phyloP scores from a whole-genome alignment of 2,888 invertebrate genomes.

The Acronicta psi region DNA sequence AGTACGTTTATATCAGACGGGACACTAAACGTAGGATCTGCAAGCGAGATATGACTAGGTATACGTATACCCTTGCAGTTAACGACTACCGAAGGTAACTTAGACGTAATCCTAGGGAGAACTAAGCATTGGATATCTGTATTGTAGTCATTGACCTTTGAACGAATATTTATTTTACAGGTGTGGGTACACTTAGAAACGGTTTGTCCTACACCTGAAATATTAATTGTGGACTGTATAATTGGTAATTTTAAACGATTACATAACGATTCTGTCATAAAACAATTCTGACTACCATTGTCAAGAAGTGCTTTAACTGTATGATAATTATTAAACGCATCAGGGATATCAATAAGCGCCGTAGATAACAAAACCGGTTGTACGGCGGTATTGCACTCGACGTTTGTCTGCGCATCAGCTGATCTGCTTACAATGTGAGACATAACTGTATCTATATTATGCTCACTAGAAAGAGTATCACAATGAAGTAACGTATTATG shows the following conservation, averaged over 20 bases:
- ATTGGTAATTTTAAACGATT: slow-evolving; percentile 16
- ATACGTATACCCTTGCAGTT: background rate
- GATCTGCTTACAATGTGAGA: background rate
- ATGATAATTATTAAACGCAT: slow-evolving; percentile 13
- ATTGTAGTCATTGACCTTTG: slow-evolving; percentile 5
- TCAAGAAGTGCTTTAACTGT: slow-evolving; percentile 27
- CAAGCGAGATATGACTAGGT: slow-evolving; percentile 7
- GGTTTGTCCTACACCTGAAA: slow-evolving; percentile 17
- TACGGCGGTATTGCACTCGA: background rate
- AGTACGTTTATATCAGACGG: too few species aligned
- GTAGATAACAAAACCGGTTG: slow-evolving; percentile 11
- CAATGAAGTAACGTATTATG: slow-evolving; percentile 18
- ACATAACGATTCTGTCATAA: slow-evolving; percentile 18
- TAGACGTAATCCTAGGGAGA: slow-evolving; percentile 9
- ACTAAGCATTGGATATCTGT: slow-evolving; percentile 10
- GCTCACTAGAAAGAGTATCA: slow-evolving; percentile 1
- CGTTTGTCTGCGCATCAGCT: slow-evolving; percentile 8
- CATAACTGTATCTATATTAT: too few species aligned
- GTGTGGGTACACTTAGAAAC: slow-evolving; percentile 15
- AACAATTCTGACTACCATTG: too few species aligned
- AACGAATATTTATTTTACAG: slow-evolving; percentile 14
- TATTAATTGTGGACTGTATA: slow-evolving; percentile 20
- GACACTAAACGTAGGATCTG: slow-evolving; percentile 11
- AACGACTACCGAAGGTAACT: slow-evolving; percentile 9
- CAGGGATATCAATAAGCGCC: slow-evolving; percentile 7